Evolutionary conservation across 2,888 invertebrate species (phyloP).

Genomic region (Spialia ferax): DNA sequence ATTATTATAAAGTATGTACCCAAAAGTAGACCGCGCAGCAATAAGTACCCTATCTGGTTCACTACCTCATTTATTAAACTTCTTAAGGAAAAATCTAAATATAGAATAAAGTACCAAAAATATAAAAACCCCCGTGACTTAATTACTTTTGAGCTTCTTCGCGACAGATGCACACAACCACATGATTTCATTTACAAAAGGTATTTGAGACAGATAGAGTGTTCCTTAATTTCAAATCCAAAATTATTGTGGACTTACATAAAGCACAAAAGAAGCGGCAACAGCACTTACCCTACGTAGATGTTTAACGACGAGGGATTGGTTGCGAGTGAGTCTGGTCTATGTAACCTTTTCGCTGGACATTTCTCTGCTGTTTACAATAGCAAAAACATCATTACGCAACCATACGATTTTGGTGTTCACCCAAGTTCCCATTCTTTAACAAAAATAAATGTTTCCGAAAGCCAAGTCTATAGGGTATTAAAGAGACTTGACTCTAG

Average conservation of each 20-base stretch:
- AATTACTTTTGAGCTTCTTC: neutral
- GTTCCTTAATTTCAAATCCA: neutral
- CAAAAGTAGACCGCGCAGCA: neutral
- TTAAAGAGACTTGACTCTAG: neutral
- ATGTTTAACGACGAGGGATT: neutral
- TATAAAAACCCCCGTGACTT: neutral
- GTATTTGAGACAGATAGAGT: neutral
- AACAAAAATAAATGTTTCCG: neutral
- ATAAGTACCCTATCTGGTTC: neutral
- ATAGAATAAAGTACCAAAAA: neutral
- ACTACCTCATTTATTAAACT: neutral
- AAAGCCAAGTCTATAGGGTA: neutral
- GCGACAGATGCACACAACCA: neutral
- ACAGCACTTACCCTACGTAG: neutral
- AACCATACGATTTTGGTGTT: no score
- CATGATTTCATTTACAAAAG: slow-evolving; percentile 2
- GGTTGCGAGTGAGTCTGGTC: no score
- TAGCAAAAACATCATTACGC: no score
- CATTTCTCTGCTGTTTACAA: no score
- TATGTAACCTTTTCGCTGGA: no score
- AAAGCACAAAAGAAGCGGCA: neutral
- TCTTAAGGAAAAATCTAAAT: neutral
- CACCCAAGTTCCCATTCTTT: no score
- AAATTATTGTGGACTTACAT: neutral
- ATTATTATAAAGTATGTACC: neutral